phyloP scores from a whole-genome alignment of 2,888 invertebrate species.

The Liposcelis brunnea region DNA sequence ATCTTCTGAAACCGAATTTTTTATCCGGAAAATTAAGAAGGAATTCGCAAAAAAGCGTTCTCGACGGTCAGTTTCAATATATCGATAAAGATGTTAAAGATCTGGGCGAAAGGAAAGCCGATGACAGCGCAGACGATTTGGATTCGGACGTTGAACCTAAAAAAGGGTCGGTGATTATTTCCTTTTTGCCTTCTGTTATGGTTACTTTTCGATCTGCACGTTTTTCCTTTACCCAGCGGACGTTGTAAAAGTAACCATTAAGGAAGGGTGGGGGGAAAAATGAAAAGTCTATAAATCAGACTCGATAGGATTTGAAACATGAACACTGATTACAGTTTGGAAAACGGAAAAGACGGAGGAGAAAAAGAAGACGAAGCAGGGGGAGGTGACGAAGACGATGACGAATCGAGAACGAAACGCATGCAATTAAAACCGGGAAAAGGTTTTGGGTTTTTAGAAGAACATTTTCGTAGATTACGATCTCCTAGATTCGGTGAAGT shows the following conservation, averaged over 20 bases:
- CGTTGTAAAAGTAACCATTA: no score
- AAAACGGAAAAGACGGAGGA: slow-evolving; percentile 21
- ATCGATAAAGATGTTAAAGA: not conserved
- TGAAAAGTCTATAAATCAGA: no score
- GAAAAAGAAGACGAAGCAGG: slow-evolving; percentile 17
- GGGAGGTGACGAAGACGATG: slow-evolving; percentile 29
- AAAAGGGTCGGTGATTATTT: no score
- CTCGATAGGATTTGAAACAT: no score
- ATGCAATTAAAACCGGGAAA: not conserved
- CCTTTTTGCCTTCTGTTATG: no score
- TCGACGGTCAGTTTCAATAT: no score
- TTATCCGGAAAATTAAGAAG: slow-evolving; percentile 7
- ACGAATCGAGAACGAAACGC: slow-evolving; percentile 26
- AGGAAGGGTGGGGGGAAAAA: no score
- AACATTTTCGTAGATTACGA: slow-evolving; percentile 17
- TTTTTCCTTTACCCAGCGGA: no score
- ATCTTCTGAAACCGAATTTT: slow-evolving; percentile 11
- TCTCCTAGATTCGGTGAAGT: slow-evolving; percentile 34
- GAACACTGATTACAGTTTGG: slow-evolving; percentile 10
- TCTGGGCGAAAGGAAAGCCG: not conserved
- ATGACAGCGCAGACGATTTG: not conserved
- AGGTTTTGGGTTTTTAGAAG: slow-evolving; percentile 6
- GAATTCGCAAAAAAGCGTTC: no score
- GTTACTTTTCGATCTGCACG: no score
- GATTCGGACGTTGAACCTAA: not conserved